phyloP scores from a whole-genome alignment of 1,140 invertebrate genomes.

The Hermatobates lingyangjiaoensis region DNA sequence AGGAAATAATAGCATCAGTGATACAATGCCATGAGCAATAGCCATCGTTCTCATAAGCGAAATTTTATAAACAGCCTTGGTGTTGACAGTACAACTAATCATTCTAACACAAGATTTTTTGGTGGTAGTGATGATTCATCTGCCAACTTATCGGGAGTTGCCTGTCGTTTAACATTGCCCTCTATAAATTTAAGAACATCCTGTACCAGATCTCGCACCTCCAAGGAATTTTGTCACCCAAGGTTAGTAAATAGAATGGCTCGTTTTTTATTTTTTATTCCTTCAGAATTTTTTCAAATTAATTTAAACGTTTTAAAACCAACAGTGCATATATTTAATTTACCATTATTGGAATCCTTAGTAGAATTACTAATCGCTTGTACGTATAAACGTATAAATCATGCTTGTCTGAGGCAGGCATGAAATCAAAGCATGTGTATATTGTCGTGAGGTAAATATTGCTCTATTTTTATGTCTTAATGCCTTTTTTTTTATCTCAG shows the following conservation, averaged over 20 bases:
- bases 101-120: slow-evolving; percentile 1
- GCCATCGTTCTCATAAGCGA: slow-evolving; percentile 13
- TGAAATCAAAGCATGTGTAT: too few relatives aligned
- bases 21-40: slow-evolving; percentile 14
- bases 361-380: neutral
- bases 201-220: slow-evolving; percentile 9
- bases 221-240: slow-evolving; percentile 10
- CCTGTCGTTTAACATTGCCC: slow-evolving; percentile 11
- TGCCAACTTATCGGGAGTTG: neutral
- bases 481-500: too few relatives aligned
- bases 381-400: neutral
- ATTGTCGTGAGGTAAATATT: too few relatives aligned
- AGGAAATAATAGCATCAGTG: neutral
- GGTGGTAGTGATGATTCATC: slow-evolving; percentile 7
- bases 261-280: neutral
- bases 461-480: too few relatives aligned
- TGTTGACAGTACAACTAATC: slow-evolving; percentile 9
- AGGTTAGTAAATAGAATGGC: slow-evolving; percentile 7
- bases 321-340: neutral
- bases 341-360: neutral
- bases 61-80: slow-evolving; percentile 14
- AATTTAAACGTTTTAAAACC: neutral
- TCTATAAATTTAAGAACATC: slow-evolving; percentile 11
- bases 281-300: neutral
- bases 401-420: too few relatives aligned